Base-by-base conservation (phyloP, 2,888 invertebrate species). In the Hypena proboscidalis region DNA sequence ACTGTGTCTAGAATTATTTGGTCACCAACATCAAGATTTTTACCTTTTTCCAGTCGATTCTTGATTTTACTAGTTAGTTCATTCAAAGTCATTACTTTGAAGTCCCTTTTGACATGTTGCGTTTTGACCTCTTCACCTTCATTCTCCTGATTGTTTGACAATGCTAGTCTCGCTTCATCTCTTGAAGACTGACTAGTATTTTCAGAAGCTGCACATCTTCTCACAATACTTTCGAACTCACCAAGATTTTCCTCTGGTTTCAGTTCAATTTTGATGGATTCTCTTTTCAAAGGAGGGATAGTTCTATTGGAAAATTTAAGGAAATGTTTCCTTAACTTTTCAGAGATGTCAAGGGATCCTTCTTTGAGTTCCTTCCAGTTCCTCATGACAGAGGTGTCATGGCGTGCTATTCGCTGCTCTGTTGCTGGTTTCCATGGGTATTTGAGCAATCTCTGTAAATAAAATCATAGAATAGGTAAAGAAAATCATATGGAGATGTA, bases 311-410 rank as follows among this genome's bases (percentile, higher is more conserved):
- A 92, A 67, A 96, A 96, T 72, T 95, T 95, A 0, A 91, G 72
- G 27, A 96, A 89, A 77, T 95, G 95, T 52, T 92, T 70, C 27
- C 76, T 70, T 11, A 95, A 53, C 1, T 88, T 74, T 10, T 85
- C 67, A 17, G 90, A 67, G 47, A 91, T 84, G 32, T 89, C 75
- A 7, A 95, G 59, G 48, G 92, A 79, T 4, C 93, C 93, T 17
- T 90, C 80, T 52, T 92, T 92, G 4, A 95, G 90, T 51, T 92
- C 83, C 38, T 91, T 83, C 96, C 96, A 96, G 77, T 96, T 96
- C 52, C 92, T 83, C 67, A 93, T 83, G 0, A 94, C 96, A 1
- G 83, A 83, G 38, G 86, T 82, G 66, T 96, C 96, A 67, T 96
- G 96, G 4, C 91, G 87, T 22, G 88, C 76, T 14, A 95, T 93